Percentiles rank a stretch among this genome's conserved stretches.
phyloP scores from a whole-genome alignment of 2,888 invertebrate genomes.

The Tetanocera ferruginea region DNA sequence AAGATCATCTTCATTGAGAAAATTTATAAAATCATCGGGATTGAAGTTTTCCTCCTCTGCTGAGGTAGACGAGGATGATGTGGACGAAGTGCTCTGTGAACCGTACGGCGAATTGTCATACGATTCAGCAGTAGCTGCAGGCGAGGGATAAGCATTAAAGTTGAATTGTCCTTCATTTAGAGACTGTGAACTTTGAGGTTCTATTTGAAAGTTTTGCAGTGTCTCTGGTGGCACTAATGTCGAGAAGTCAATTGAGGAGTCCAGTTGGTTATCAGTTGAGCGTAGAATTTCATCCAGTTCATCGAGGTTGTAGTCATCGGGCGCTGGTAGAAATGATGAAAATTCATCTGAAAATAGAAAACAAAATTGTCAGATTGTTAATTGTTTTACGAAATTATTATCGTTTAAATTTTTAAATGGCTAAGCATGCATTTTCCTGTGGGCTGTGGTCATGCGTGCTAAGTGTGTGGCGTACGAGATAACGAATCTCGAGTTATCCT shows the following conservation, averaged over 20 bases:
- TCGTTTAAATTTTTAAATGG: too few relatives aligned
- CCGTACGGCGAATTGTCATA: conserved; percentile 43
- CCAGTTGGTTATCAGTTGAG: conserved; percentile 58
- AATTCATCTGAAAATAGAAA: conserved; percentile 56
- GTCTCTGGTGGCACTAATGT: conserved; percentile 42
- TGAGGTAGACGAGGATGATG: conserved; percentile 48
- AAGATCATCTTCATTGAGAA: conserved; percentile 56
- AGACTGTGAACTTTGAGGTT: conserved; percentile 20
- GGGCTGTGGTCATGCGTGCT: too few relatives aligned
- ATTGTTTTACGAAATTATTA: neutral
- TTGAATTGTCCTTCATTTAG: conserved; percentile 48
- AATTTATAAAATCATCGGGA: conserved; percentile 63
- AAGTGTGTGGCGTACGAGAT: too few relatives aligned
- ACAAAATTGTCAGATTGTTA: neutral
- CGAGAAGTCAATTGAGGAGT: conserved; percentile 56
- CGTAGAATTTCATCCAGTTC: conserved; percentile 63
- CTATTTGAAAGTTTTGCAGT: conserved; percentile 37
- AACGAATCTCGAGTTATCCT: too few relatives aligned
- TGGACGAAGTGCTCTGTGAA: conserved; percentile 45
- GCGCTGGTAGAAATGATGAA: conserved; percentile 56
- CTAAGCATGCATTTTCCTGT: too few relatives aligned
- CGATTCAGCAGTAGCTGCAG: conserved; percentile 47
- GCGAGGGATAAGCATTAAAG: conserved; percentile 52
- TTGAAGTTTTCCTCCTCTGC: conserved; percentile 55
- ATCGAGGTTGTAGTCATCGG: conserved; percentile 58